Percentiles rank a stretch among this genome's conserved stretches.
These are phyloP conservation scores for Drosophila monieri DNA, from an alignment of 2,888 invertebrate genomes.

Conservation along the genomic window DNA sequence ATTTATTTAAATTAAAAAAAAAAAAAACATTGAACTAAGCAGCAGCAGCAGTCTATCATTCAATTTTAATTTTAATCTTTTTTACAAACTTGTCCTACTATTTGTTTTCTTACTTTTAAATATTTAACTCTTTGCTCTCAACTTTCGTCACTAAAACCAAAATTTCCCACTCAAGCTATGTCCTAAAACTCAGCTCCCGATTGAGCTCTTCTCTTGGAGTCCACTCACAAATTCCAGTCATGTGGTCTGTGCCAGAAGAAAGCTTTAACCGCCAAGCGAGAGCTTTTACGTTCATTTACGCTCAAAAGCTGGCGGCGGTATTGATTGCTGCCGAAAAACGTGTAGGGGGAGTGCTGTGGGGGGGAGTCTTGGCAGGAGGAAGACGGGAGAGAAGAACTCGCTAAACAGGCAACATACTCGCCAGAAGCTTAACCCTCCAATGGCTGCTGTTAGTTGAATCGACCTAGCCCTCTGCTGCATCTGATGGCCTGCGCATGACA, in stretches of 20 bases:
- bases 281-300: slow-evolving; percentile 48
- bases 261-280: slow-evolving; percentile 40
- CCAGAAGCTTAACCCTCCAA: slow-evolving; percentile 39
- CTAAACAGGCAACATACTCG: slow-evolving; percentile 30
- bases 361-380: not conserved
- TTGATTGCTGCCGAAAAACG: slow-evolving; percentile 29
- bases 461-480: slow-evolving; percentile 28
- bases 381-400: slow-evolving; percentile 13
- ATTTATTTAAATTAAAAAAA: too few relatives aligned
- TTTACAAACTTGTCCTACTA: too few relatives aligned
- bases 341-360: not conserved
- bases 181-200: slow-evolving; percentile 6
- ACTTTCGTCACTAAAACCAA: not conserved
- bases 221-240: slow-evolving; percentile 58
- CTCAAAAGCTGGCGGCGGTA: slow-evolving; percentile 43
- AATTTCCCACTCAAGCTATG: not conserved
- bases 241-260: slow-evolving; percentile 54
- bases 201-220: slow-evolving; percentile 25
- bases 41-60: not conserved
- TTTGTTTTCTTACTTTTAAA: too few relatives aligned
- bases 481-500: slow-evolving; percentile 59
- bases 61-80: not conserved
- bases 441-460: slow-evolving; percentile 24
- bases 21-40: not conserved
- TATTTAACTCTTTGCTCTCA: not conserved